phyloP scores from a whole-genome alignment of 1,140 invertebrate species.

The Drosophila ambigua region DNA sequence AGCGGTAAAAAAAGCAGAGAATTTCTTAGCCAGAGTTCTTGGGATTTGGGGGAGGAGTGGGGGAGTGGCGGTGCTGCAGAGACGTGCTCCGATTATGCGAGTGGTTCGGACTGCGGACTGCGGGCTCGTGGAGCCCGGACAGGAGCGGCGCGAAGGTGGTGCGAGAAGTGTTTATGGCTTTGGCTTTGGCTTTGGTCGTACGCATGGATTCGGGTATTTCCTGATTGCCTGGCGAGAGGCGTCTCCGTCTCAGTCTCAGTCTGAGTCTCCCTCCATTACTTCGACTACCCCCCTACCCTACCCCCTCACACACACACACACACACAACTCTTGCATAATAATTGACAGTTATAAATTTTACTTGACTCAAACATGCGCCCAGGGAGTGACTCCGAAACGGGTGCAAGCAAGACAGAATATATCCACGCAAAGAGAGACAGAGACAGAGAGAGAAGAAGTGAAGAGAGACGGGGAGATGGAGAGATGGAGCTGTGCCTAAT shows the following conservation, averaged over 20 bases:
- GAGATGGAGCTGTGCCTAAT: constrained; percentile 36
- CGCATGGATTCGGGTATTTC: constrained; percentile 65
- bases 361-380: constrained; percentile 51
- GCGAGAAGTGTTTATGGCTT: constrained; percentile 30
- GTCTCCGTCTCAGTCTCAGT: constrained; percentile 8
- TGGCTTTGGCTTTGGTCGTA: constrained; percentile 6
- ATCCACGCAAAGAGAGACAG: background rate
- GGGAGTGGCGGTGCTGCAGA: no score
- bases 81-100: constrained; percentile 68
- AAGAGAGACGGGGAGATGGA: background rate
- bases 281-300: no score
- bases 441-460: background rate
- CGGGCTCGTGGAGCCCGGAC: no score
- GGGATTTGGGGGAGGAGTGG: no score
- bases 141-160: constrained; percentile 3
- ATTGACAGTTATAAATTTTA: constrained; percentile 83
- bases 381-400: constrained; percentile 17
- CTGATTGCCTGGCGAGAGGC: constrained; percentile 61
- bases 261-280: no score
- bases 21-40: background rate
- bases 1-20: constrained; percentile 7
- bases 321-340: constrained; percentile 83
- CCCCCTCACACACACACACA: background rate
- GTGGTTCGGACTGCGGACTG: constrained; percentile 15
- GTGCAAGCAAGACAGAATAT: constrained; percentile 4